phyloP scores from a whole-genome alignment of 2,113 vertebrate genomes.

The Mus spicilegus region DNA sequence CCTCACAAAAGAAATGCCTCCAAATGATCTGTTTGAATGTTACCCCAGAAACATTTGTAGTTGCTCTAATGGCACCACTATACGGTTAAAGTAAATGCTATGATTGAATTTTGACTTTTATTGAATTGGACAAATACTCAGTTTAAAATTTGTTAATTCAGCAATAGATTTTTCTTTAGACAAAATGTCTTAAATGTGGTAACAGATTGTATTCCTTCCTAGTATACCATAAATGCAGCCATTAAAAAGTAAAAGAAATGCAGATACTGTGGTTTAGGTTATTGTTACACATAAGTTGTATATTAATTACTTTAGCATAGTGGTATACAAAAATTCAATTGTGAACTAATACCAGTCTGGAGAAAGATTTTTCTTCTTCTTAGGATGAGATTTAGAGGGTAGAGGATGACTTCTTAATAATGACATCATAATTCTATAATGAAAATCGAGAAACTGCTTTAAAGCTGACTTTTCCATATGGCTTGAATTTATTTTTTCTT shows the following conservation, averaged over 20 bases:
- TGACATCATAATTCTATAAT: constrained; percentile 36
- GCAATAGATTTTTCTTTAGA: constrained; percentile 32
- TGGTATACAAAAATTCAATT: background rate
- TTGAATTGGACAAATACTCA: constrained; percentile 16
- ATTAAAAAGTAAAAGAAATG: constrained; percentile 25
- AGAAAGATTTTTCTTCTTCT: constrained; percentile 39
- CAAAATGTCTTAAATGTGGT: constrained; percentile 8
- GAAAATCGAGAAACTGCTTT: constrained; percentile 21
- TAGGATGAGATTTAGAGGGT: constrained; percentile 11
- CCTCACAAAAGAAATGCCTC: background rate
- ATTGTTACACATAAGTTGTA: constrained; percentile 4
- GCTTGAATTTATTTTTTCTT: constrained; percentile 47
- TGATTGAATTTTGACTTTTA: constrained; percentile 15
- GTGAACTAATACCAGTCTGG: background rate
- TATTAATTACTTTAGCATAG: constrained; percentile 26
- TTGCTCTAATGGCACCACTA: background rate
- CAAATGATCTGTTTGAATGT: background rate
- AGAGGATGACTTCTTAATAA: constrained; percentile 44
- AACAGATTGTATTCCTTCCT: background rate
- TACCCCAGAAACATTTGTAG: background rate
- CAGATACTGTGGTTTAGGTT: constrained; percentile 16
- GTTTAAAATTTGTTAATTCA: constrained; percentile 45
- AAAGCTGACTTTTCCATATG: constrained; percentile 8
- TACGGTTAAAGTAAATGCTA: constrained; percentile 4
- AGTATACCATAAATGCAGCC: background rate